Evolutionary conservation across 2,888 invertebrate genomes (phyloP).

Genomic region (Mesorhabditis spiculigera): DNA sequence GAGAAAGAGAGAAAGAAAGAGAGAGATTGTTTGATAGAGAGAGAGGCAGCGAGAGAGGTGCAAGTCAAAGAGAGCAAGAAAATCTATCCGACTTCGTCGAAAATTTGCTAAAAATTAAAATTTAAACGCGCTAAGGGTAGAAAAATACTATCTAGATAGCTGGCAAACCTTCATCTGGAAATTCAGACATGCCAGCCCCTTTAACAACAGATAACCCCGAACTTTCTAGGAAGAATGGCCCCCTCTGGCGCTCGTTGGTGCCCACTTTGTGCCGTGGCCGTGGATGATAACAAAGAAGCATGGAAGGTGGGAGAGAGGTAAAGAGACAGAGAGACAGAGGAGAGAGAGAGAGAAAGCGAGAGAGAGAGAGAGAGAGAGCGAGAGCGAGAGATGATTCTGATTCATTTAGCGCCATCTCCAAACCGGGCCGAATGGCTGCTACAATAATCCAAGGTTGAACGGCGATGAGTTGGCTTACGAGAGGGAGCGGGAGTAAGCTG

Average conservation of each 20-base stretch:
- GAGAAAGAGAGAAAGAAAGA: no score
- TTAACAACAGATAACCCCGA: no score
- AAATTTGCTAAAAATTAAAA: no score
- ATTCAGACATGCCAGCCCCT: no score
- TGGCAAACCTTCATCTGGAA: no score
- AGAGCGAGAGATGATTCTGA: background rate
- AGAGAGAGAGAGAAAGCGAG: conserved; percentile 16
- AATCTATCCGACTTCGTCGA: no score
- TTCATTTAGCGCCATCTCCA: background rate
- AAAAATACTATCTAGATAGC: no score
- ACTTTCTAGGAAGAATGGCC: conserved; percentile 26
- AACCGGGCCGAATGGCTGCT: background rate
- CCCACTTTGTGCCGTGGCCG: conserved; percentile 47
- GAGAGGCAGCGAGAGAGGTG: no score
- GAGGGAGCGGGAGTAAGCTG: no score
- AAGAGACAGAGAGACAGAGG: conserved; percentile 34
- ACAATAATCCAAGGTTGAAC: background rate
- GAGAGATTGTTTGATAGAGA: no score
- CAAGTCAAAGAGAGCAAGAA: no score
- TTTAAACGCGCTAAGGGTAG: no score
- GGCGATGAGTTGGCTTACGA: background rate
- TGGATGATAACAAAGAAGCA: conserved; percentile 31
- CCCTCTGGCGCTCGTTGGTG: conserved; percentile 47
- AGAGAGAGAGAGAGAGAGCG: background rate
- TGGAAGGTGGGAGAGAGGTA: background rate